Percentiles rank a stretch among this genome's conserved stretches.
These are phyloP conservation scores for Scytalopus superciliaris DNA, from an alignment of 2,113 vertebrate species.

Conservation along the genomic window DNA sequence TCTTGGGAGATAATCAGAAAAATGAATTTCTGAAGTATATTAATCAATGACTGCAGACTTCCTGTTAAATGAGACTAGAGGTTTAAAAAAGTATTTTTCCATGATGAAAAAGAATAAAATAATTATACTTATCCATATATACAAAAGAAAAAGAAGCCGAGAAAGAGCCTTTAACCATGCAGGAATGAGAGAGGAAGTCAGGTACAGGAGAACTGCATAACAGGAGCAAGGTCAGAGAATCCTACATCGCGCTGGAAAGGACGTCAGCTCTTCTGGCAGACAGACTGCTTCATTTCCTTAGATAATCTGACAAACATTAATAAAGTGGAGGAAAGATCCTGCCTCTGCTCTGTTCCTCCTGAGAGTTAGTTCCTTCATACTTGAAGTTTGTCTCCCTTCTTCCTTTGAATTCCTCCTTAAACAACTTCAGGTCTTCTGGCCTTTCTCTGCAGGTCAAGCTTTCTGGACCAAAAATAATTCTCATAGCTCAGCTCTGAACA, in stretches of 20 bases:
- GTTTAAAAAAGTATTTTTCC: neutral
- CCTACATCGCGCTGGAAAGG: neutral
- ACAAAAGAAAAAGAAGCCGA: neutral
- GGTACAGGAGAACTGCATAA: neutral
- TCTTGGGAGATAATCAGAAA: neutral
- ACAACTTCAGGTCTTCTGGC: neutral
- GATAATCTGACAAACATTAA: neutral
- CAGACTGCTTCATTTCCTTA: neutral
- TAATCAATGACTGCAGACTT: neutral
- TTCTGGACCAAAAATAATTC: neutral
- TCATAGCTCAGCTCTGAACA: neutral
- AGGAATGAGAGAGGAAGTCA: neutral
- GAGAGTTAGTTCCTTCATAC: neutral
- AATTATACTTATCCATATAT: neutral
- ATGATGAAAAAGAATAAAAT: neutral
- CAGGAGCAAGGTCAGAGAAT: neutral
- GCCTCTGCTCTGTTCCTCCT: neutral
- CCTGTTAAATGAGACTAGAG: neutral
- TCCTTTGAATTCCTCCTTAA: neutral
- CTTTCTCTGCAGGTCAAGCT: neutral
- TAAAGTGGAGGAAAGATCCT: neutral
- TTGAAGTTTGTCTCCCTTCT: neutral
- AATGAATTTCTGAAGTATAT: neutral
- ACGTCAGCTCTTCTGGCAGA: neutral
- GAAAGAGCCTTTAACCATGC: neutral